phyloP scores from a whole-genome alignment of 2,797 vertebrate species.

The Crenichthys baileyi region DNA sequence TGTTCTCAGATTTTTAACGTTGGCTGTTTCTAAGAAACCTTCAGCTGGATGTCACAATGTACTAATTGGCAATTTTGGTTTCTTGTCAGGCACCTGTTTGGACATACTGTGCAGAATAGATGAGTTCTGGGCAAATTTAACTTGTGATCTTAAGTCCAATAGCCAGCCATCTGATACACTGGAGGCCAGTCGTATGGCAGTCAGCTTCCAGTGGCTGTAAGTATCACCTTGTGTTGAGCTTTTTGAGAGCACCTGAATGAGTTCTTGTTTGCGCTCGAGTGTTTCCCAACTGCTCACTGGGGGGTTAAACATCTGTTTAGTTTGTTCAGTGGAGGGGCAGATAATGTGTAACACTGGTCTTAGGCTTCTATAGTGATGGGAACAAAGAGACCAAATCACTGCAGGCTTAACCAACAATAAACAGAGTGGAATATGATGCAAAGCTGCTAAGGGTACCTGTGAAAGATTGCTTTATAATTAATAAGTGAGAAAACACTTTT shows the following conservation, averaged over 20 bases:
- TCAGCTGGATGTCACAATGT: constrained; percentile 10
- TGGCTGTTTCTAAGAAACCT: constrained; percentile 31
- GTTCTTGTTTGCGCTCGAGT: constrained; percentile 8
- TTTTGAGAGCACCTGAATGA: not conserved
- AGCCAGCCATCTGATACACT: constrained; percentile 20
- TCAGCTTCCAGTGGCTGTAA: constrained; percentile 84
- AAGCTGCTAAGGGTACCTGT: not conserved
- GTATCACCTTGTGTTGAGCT: constrained; percentile 63
- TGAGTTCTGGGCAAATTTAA: constrained; percentile 78
- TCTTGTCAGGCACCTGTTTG: constrained; percentile 83
- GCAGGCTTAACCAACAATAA: constrained; percentile 17
- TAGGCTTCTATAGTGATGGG: constrained; percentile 1
- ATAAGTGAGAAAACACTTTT: no score
- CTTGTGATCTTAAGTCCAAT: constrained; percentile 80
- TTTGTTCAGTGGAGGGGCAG: constrained; percentile 19
- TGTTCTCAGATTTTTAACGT: constrained; percentile 35
- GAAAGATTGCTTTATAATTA: not conserved
- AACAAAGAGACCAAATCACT: not conserved
- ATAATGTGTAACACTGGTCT: constrained; percentile 9
- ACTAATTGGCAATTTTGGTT: constrained; percentile 54
- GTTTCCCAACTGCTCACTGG: constrained; percentile 8
- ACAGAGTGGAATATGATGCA: not conserved
- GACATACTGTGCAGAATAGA: constrained; percentile 84
- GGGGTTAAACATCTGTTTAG: constrained; percentile 31
- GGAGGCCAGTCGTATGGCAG: constrained; percentile 46